phyloP scores from a whole-genome alignment of 2,113 vertebrate species.

The Phyllopteryx taeniolatus region DNA sequence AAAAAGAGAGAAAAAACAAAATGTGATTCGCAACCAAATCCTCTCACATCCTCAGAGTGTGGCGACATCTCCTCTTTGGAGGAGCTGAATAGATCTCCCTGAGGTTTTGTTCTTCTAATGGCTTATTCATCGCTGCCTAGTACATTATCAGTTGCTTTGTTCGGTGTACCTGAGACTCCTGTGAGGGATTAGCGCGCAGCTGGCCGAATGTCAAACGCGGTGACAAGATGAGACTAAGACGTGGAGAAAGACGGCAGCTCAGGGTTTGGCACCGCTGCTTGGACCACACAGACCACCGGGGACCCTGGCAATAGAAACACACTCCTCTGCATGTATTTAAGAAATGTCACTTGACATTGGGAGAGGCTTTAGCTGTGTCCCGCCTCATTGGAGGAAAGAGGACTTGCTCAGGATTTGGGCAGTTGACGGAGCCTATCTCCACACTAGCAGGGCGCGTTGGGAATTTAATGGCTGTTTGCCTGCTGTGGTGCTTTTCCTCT shows the following conservation, averaged over 20 bases:
- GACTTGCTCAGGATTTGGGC: conserved; percentile 68
- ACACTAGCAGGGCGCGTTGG: conserved; percentile 64
- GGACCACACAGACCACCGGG: conserved; percentile 64
- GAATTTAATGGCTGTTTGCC: conserved; percentile 69
- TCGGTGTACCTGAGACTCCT: conserved; percentile 62
- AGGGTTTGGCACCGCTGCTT: conserved; percentile 53
- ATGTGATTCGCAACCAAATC: conserved; percentile 65
- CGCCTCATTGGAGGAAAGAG: conserved; percentile 50
- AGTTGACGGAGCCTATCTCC: conserved; percentile 68
- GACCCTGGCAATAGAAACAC: conserved; percentile 48
- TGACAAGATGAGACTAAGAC: conserved; percentile 41
- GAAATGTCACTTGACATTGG: conserved; percentile 72
- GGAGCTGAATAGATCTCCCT: conserved; percentile 28
- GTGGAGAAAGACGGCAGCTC: conserved; percentile 34
- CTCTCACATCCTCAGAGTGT: conserved; percentile 51
- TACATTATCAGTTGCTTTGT: conserved; percentile 26
- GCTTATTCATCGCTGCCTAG: conserved; percentile 39
- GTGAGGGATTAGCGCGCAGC: conserved; percentile 49
- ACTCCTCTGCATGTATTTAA: conserved; percentile 50
- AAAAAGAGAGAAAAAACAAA: conserved; percentile 38
- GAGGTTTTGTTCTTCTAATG: conserved; percentile 31
- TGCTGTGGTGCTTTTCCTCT: conserved; percentile 51
- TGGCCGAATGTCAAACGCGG: conserved; percentile 52
- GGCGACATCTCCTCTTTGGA: conserved; percentile 33
- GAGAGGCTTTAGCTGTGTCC: conserved; percentile 55